These are phyloP conservation scores for Drosophila kepulauana DNA, from an alignment of 1,140 invertebrate species.

Conservation along the genomic window DNA sequence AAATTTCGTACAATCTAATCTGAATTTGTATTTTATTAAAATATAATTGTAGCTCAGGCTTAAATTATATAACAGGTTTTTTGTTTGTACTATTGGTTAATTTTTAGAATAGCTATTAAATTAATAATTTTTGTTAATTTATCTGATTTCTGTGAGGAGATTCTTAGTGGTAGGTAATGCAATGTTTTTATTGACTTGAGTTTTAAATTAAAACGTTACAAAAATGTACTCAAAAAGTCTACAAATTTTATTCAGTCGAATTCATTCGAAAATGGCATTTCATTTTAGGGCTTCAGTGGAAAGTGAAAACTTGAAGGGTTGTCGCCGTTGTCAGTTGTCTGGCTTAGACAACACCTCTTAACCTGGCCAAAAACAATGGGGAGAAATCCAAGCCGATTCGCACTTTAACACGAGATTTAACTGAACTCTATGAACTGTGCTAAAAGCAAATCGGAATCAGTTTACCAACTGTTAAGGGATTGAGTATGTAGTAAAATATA, in stretches of 20 bases:
- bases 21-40: too few species aligned
- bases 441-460: constrained; percentile 27
- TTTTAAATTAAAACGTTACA: not conserved
- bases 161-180: too few species aligned
- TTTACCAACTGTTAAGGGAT: constrained; percentile 31
- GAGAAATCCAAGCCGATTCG: constrained; percentile 40
- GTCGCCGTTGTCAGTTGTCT: constrained; percentile 52
- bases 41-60: too few species aligned
- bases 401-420: constrained; percentile 79
- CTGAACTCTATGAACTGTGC: constrained; percentile 62
- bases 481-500: constrained; percentile 5
- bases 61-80: too few species aligned
- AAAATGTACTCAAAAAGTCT: not conserved
- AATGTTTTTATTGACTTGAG: too few species aligned
- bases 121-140: too few species aligned
- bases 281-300: constrained; percentile 51
- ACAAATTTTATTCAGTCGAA: constrained; percentile 47
- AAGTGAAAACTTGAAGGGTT: constrained; percentile 47
- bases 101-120: too few species aligned
- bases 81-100: too few species aligned
- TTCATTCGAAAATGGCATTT: constrained; percentile 14
- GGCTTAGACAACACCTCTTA: constrained; percentile 63
- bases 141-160: too few species aligned
- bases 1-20: too few species aligned
- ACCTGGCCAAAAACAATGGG: constrained; percentile 46